Conservation (phyloP, 2,888 invertebrate genomes). For the Oeneis ivallda region DNA sequence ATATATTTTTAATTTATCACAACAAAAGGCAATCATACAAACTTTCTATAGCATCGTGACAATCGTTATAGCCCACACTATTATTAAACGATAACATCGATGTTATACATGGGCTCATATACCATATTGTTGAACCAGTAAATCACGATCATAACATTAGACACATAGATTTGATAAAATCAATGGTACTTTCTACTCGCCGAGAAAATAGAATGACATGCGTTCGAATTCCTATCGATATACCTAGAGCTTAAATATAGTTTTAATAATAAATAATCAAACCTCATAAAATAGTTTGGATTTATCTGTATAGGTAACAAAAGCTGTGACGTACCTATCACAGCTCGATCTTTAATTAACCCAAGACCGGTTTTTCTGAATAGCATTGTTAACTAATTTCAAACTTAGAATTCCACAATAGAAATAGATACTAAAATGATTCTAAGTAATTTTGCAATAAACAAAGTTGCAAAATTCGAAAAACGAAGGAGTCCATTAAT, state of each 20-base stretch:
- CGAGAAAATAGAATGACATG: conserved; percentile 33
- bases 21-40: conserved; percentile 4
- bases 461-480: background rate
- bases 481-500: conserved; percentile 3
- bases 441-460: no score
- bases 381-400: background rate
- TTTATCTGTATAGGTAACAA: background rate
- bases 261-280: background rate
- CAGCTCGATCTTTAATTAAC: background rate
- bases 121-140: conserved; percentile 52
- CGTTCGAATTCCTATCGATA: background rate
- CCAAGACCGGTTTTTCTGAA: background rate
- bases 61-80: conserved; percentile 45
- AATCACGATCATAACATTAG: conserved; percentile 45
- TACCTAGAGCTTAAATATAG: background rate
- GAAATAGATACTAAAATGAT: background rate
- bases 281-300: background rate
- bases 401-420: background rate
- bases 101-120: conserved; percentile 43
- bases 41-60: conserved; percentile 60
- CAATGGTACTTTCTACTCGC: conserved; percentile 69
- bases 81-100: conserved; percentile 61
- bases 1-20: conserved; percentile 4
- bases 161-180: conserved; percentile 49
- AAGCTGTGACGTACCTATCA: background rate